Evolutionary conservation across 2,888 invertebrate species (phyloP), one percentile per base, ranked within the genome.

Genomic region (Drosophila ustulata): DNA sequence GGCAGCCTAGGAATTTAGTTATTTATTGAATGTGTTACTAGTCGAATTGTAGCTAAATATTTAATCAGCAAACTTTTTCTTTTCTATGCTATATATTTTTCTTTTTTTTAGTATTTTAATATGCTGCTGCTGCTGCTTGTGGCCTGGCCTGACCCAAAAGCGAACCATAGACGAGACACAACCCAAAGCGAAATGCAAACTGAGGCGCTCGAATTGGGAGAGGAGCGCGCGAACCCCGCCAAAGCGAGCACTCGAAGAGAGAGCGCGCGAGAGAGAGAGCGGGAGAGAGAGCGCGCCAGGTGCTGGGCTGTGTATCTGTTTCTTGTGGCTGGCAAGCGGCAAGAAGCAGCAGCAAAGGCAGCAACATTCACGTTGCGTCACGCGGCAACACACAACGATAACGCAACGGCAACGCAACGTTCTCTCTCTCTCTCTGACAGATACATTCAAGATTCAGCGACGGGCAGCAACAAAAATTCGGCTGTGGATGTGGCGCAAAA

Each of bases 171-270:
- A 85, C 87, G 84, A 90, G 85, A 74, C 87, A 90, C 91, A 90
- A 90, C 84, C 89, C 89, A 90, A 90, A 89, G 89, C 91, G 85
- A 90, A 90, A 90, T 83, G 84, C 88, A 85, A 89, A 90, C 90
- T 90, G 87, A 89, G 84, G 66, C 77, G 52, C 66, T 75, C 55
- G 71, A 64, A 71, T 80, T 72, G 75, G 68, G 71, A 73, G 78
- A 82, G 89, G 90, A 90, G 89, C 80, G 71, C 46, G 67, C 80
- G 74, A 89, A 87, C 90, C 91, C 83, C 63, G 37, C 37, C 37
- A 37, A n/a, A 37, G 37, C 57, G 39, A 65, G 11, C 32, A 34
- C 25, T 4, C 47, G 62, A 28, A 50, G 59, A 32, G 55, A 50
- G 49, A 41, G 26, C 32, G n/a, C 1, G 4, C 28, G 18, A 43